These are phyloP conservation scores for Asobara japonica DNA, from an alignment of 1,140 invertebrate genomes.

Conservation along the genomic window DNA sequence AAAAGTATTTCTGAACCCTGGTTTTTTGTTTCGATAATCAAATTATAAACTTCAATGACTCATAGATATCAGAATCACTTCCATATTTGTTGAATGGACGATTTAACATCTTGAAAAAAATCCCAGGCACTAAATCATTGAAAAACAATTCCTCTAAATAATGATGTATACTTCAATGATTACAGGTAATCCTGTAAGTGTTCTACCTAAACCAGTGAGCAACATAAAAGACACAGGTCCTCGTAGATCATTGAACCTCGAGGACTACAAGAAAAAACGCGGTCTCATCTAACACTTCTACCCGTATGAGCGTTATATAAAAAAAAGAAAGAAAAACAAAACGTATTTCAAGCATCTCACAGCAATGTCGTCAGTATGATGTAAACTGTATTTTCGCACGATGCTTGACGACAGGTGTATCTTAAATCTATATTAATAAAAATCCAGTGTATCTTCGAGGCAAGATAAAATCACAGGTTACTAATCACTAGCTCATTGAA, in stretches of 20 bases:
- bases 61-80: too few species aligned
- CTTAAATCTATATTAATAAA: background rate
- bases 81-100: too few species aligned
- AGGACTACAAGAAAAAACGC: slow-evolving; percentile 96
- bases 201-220: slow-evolving; percentile 78
- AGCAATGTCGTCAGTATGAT: background rate
- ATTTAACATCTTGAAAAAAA: too few species aligned
- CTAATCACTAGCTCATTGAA: background rate
- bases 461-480: background rate
- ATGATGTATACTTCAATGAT: slow-evolving; percentile 44
- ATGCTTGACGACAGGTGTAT: slow-evolving; percentile 1
- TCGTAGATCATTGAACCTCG: slow-evolving; percentile 89
- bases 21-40: too few species aligned
- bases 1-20: too few species aligned
- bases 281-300: slow-evolving; percentile 81
- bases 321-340: background rate
- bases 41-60: too few species aligned
- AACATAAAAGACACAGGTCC: slow-evolving; percentile 84
- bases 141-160: slow-evolving; percentile 16
- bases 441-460: background rate
- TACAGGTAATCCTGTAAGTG: slow-evolving; percentile 76
- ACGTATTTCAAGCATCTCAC: background rate
- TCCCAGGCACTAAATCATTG: background rate
- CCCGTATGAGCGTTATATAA: background rate
- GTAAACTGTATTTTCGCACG: background rate